Base-by-base conservation (phyloP, 1,140 invertebrate genomes). In the Dryas iulia region DNA sequence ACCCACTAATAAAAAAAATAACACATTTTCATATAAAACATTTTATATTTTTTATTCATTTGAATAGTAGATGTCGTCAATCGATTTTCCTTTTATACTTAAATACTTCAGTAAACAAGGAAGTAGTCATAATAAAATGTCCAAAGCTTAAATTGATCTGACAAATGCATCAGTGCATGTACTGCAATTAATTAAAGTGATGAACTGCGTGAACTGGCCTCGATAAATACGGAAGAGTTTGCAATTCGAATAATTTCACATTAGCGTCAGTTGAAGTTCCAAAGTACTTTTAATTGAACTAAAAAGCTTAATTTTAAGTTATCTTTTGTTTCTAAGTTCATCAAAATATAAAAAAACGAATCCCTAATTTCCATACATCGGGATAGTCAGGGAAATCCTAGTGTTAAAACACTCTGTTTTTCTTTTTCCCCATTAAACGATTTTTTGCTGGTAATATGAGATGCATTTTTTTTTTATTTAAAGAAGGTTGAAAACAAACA, bases 201-300 rank as follows among this genome's bases (percentile, higher is more conserved):
- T 84, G 82, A 84, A 81, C 78, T 69, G 65, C 59, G 57, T 78
- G 80, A 83, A 83, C 79, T 73, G 83, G 73, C 84, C 84, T 82
- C 81, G 78, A 80, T 87, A 82, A 77, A 83, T 64, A 71, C 81
- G 84, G 84, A 87, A 87, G 84, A 80, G 67, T 62, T 58, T 26
- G 25, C 10, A n/a, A 30, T 72, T 52, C 39, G n/a, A 39, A 30
- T 47, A 21, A 47, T 47, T 21, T 47, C 39, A 47, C 14, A 47
- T 47, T 18, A 47, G 14, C 14, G 2, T 21, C 14, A 47, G 10
- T 21, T 47, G 2, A 47, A 21, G 7, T 5, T 47, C 14, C 39
- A 21, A 0, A 47, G 2, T n/a, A 14, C 8, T 7, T 21, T 47
- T 7, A 10, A 47, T 47, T 47, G 6, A 8, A 47, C 39, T 5